These are phyloP conservation scores for Latrodectus elegans DNA, from an alignment of 2,888 invertebrate species.

Conservation along the genomic window DNA sequence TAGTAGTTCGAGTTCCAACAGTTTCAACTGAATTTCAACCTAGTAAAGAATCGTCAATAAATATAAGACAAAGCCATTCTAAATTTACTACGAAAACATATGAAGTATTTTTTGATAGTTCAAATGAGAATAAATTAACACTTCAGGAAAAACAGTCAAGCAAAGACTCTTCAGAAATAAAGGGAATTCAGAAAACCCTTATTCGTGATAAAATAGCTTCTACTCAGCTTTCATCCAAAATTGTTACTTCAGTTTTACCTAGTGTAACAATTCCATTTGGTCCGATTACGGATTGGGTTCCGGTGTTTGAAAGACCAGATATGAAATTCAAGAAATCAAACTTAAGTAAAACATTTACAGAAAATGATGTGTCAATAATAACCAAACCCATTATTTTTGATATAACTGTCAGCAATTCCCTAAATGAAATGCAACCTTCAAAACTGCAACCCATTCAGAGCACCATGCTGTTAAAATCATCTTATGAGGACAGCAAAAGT, in stretches of 20 bases:
- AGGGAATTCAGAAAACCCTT: not conserved
- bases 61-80: not conserved
- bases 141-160: not conserved
- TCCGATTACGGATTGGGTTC: constrained; percentile 71
- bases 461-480: not conserved
- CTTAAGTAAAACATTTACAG: constrained; percentile 40
- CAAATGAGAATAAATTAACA: not conserved
- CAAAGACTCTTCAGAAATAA: not conserved
- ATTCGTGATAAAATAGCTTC: constrained; percentile 4
- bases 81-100: constrained; percentile 24
- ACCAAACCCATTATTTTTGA: constrained; percentile 71
- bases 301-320: constrained; percentile 63
- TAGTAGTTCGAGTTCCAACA: constrained; percentile 9
- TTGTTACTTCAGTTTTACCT: constrained; percentile 6
- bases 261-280: constrained; percentile 45
- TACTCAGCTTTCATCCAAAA: not conserved
- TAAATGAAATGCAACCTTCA: constrained; percentile 26
- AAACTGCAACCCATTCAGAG: not conserved
- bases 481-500: too few species aligned
- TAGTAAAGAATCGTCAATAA: not conserved
- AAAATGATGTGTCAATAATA: constrained; percentile 69
- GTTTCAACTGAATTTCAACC: constrained; percentile 29
- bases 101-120: constrained; percentile 41
- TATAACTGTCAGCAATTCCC: constrained; percentile 70
- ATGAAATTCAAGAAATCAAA: constrained; percentile 31